These are phyloP conservation scores for Mungos mungo DNA, from an alignment of 2,113 vertebrate genomes.

Conservation along the genomic window DNA sequence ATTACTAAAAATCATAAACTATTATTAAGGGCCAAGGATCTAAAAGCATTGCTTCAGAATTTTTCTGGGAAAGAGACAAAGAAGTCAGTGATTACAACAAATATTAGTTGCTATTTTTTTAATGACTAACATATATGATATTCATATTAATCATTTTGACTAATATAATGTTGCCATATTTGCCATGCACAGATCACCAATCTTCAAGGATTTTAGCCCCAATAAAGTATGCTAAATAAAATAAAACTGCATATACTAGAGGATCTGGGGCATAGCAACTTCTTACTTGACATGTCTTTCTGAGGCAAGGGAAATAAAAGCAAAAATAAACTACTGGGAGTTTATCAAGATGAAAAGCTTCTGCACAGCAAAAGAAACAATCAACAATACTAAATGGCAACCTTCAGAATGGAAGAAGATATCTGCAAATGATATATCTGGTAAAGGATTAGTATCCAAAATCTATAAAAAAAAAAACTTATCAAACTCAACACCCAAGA, in stretches of 20 bases:
- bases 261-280: not conserved
- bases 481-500: no score
- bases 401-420: no score
- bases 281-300: not conserved
- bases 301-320: no score
- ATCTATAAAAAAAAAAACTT: no score
- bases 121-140: not conserved
- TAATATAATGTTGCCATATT: not conserved
- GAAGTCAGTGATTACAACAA: not conserved
- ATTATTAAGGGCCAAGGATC: not conserved
- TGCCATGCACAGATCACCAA: not conserved
- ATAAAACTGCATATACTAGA: not conserved
- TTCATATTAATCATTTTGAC: conserved; percentile 5
- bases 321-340: no score
- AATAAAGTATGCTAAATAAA: not conserved
- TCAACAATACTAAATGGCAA: no score
- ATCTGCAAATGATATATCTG: no score
- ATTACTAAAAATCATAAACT: not conserved
- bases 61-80: not conserved
- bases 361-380: no score
- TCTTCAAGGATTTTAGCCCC: not conserved
- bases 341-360: no score
- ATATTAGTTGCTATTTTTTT: not conserved
- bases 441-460: no score
- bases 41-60: not conserved